Evolutionary conservation across 2,888 invertebrate species (phyloP).

Genomic region (Cylindroiulus punctatus): DNA sequence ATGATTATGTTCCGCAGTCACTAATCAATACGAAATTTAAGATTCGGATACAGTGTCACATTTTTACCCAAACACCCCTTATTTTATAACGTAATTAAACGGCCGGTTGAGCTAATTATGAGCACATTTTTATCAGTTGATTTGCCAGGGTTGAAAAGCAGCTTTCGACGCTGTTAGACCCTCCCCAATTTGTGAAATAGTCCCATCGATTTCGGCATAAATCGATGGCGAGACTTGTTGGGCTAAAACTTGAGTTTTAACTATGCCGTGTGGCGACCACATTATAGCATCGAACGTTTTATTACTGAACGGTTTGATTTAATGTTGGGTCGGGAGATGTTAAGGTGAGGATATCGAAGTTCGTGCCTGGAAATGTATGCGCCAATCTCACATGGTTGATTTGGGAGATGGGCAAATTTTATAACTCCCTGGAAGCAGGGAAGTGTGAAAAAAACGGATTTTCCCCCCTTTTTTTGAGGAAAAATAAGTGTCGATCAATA

Average conservation of each 20-base stretch:
- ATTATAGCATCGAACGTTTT: conserved; percentile 35
- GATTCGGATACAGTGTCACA: neutral
- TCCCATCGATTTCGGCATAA: neutral
- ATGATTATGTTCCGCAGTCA: neutral
- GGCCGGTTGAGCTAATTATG: neutral
- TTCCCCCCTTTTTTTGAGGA: neutral
- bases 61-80: neutral
- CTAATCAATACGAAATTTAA: neutral
- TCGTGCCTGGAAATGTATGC: neutral
- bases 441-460: neutral
- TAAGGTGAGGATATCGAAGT: conserved; percentile 4
- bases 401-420: conserved; percentile 16
- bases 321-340: conserved; percentile 17
- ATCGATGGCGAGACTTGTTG: conserved; percentile 9
- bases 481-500: neutral
- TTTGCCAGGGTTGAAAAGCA: neutral
- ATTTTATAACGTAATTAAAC: neutral
- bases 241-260: conserved; percentile 13
- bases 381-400: conserved; percentile 1
- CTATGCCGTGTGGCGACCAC: neutral
- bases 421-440: neutral
- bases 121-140: neutral
- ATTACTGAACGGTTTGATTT: conserved; percentile 45
- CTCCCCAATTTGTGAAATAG: neutral
- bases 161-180: neutral